Conservation (phyloP, 2,113 vertebrate genomes). For the Struthio camelus region DNA sequence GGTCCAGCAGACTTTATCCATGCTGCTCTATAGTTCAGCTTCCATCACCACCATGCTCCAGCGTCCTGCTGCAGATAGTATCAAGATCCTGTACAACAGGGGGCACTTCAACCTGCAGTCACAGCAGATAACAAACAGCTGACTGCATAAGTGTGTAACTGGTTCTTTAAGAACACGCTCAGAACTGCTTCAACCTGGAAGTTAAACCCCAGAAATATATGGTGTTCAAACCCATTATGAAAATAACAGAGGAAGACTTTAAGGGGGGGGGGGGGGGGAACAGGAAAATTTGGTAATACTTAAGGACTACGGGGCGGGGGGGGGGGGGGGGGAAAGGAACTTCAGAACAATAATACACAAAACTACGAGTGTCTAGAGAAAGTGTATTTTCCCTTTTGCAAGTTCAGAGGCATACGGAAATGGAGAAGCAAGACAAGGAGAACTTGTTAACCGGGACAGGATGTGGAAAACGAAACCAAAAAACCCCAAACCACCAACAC, state of each 20-base stretch:
- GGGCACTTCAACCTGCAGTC: neutral
- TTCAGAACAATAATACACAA: neutral
- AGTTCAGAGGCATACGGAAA: neutral
- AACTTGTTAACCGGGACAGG: neutral
- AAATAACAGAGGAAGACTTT: accelerated
- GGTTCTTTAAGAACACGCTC: neutral
- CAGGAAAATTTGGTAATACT: accelerated
- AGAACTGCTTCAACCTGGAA: neutral
- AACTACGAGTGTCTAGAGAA: accelerated
- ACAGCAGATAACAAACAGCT: neutral
- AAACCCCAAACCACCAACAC: neutral
- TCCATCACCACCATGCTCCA: neutral
- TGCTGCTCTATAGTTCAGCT: neutral
- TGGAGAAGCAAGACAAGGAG: neutral
- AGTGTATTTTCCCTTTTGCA: neutral
- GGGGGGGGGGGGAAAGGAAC: neutral
- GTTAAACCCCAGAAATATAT: neutral
- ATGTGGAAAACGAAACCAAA: neutral
- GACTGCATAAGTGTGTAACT: neutral
- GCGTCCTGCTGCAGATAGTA: accelerated
- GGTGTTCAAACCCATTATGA: neutral
- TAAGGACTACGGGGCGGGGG: neutral
- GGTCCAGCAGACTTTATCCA: neutral
- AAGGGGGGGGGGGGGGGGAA: neutral
- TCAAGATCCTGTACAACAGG: neutral